Conservation (phyloP, 2,113 vertebrate genomes). For the Aramus guarauna region DNA sequence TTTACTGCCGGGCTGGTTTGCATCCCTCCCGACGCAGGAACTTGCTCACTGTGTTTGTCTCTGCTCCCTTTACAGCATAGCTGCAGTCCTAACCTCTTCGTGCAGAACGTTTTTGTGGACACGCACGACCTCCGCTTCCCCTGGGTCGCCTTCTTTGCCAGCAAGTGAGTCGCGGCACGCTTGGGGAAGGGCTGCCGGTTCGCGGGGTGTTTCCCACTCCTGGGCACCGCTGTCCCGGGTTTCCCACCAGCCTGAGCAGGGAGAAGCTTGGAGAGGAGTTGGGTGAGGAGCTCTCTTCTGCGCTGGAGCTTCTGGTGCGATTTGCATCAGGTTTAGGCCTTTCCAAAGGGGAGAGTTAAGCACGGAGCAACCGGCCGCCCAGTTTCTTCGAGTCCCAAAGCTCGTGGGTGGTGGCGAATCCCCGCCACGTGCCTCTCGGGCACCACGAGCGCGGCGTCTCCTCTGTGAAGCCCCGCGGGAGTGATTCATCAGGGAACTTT, state of each 20-base stretch:
- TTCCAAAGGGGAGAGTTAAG: not conserved
- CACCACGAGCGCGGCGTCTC: accelerated
- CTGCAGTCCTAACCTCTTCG: conserved; percentile 96
- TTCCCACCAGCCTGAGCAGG: not conserved
- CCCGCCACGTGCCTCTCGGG: not conserved
- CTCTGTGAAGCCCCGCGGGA: not conserved
- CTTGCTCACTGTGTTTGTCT: not conserved
- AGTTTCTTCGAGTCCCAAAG: accelerated
- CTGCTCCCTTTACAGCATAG: conserved; percentile 80
- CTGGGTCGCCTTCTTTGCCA: conserved; percentile 98
- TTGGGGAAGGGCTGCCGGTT: not conserved
- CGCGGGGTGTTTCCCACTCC: not conserved
- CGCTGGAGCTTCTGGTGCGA: not conserved
- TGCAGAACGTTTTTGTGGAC: conserved; percentile 98
- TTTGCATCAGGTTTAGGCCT: not conserved
- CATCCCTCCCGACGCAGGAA: not conserved
- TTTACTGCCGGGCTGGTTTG: not conserved
- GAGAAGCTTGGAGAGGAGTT: not conserved
- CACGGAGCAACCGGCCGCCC: accelerated
- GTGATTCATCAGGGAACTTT: not conserved
- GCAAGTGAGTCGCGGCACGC: conserved; percentile 82
- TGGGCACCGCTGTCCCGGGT: not conserved
- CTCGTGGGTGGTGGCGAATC: accelerated
- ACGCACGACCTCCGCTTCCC: conserved; percentile 96
- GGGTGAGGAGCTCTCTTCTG: accelerated